Evolutionary conservation across 2,888 invertebrate species (phyloP).

Genomic region (Furcula furcula): DNA sequence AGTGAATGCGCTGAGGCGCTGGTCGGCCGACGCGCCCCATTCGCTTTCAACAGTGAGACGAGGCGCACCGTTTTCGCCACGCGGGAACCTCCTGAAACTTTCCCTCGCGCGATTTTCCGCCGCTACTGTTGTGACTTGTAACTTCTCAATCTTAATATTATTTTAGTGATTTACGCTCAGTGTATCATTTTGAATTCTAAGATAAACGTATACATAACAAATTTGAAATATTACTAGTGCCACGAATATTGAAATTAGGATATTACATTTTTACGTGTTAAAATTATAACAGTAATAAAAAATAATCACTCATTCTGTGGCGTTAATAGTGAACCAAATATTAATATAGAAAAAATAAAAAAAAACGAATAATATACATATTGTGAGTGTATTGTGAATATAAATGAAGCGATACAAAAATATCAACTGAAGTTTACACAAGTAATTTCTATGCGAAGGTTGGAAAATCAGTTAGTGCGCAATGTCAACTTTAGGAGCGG

Average conservation of each 20-base stretch:
- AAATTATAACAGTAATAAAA: too few relatives aligned
- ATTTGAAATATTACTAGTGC: too few relatives aligned
- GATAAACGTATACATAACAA: too few relatives aligned
- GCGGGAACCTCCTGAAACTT: conserved; percentile 51
- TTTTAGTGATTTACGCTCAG: too few relatives aligned
- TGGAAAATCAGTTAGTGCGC: conserved; percentile 72
- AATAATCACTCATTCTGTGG: too few relatives aligned
- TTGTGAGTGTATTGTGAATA: conserved; percentile 31
- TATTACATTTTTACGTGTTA: too few relatives aligned
- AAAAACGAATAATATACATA: too few relatives aligned
- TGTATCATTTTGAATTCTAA: too few relatives aligned
- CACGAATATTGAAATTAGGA: too few relatives aligned
- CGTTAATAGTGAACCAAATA: too few relatives aligned
- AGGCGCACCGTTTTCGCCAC: conserved; percentile 47
- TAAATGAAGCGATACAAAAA: conserved; percentile 46
- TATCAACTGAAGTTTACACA: conserved; percentile 47
- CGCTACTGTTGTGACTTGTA: conserved; percentile 11
- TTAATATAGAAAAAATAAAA: too few relatives aligned
- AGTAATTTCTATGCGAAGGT: conserved; percentile 65
- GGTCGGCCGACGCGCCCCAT: conserved; percentile 40
- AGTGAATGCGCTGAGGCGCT: conserved; percentile 13
- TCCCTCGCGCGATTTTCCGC: conserved; percentile 37
- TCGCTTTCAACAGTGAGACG: conserved; percentile 55
- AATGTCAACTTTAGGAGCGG: conserved; percentile 73
- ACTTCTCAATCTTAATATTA: too few relatives aligned